Base-by-base conservation (phyloP, 1,140 invertebrate genomes). In the Drosophila pseudoobscura region DNA sequence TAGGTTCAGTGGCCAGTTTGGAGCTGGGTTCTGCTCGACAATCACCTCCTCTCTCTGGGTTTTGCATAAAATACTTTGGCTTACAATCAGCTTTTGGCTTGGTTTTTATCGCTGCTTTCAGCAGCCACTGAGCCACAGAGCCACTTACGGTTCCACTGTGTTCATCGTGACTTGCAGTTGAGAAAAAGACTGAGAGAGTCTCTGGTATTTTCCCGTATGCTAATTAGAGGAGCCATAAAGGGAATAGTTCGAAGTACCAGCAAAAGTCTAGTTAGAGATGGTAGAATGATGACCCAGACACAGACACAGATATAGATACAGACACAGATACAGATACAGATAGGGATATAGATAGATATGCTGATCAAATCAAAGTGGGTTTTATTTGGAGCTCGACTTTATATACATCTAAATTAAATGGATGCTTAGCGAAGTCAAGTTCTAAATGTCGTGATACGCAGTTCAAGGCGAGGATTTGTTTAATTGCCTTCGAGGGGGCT, bases 361-460 rank as follows among this genome's bases (percentile, higher is more conserved):
- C 31, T 39, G 13, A 56, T 49, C 24, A 54, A 56, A 68, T 49
- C 24, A 47, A 68, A 69, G 50, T 57, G 3, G 13, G 45, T 13
- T 8, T 49, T 24, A 62, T 44, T 47, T 15, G 50, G 15, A 64
- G 39, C 70, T 53, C 2, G 64, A 49, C 60, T 65, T 58, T 26
- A 8, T 63, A 11, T 39, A 4, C 35, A 39, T 11, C 43, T 44
- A 20, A 75, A 65, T 57, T 57, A 68, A 47, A 26, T 60, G 35
- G 64, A 47, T 39, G 63, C 59, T 58, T 61, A 50, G 29, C 59
- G 53, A 65, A 74, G 76, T 68, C 64, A 70, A 72, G 83, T 87
- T 87, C 83, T 87, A 87, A 87, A 78, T 87, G 82, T 88, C 82
- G 74, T 75, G 74, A 71, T 60, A 61, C 52, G 50, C 65, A 63